Conservation (phyloP, 2,888 invertebrate species). For the Parnassius orleans region DNA sequence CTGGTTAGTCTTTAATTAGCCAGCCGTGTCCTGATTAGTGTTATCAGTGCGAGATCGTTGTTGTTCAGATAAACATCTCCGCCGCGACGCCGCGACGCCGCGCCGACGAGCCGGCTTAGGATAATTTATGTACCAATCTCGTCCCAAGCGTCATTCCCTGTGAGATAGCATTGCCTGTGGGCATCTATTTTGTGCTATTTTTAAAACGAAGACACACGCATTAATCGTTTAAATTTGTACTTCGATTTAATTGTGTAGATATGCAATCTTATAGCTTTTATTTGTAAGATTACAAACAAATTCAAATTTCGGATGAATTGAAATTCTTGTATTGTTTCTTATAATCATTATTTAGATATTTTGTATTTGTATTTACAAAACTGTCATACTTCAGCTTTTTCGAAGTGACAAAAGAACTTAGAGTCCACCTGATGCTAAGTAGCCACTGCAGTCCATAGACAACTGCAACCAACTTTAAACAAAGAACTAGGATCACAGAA, state of each 20-base stretch:
- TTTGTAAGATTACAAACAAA: too few relatives aligned
- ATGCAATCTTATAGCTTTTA: neutral
- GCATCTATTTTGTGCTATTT: constrained; percentile 20
- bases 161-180: constrained; percentile 9
- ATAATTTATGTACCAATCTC: constrained; percentile 14
- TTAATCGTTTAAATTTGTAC: constrained; percentile 1
- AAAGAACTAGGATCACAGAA: too few relatives aligned
- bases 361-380: too few relatives aligned
- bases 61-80: constrained; percentile 41
- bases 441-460: too few relatives aligned
- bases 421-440: too few relatives aligned
- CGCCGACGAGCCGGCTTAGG: constrained; percentile 5
- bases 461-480: too few relatives aligned
- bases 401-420: too few relatives aligned
- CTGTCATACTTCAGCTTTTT: too few relatives aligned
- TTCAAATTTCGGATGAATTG: too few relatives aligned
- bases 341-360: too few relatives aligned
- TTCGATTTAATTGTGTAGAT: neutral
- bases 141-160: constrained; percentile 3
- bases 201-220: constrained; percentile 18
- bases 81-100: constrained; percentile 16
- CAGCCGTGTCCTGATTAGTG: constrained; percentile 39
- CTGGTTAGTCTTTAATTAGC: constrained; percentile 37
- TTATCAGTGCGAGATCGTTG: constrained; percentile 42
- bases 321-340: too few relatives aligned